Conservation (phyloP, 37 sponge, comb jelly and placozoan species). For the Aplysina aerophoba region DNA sequence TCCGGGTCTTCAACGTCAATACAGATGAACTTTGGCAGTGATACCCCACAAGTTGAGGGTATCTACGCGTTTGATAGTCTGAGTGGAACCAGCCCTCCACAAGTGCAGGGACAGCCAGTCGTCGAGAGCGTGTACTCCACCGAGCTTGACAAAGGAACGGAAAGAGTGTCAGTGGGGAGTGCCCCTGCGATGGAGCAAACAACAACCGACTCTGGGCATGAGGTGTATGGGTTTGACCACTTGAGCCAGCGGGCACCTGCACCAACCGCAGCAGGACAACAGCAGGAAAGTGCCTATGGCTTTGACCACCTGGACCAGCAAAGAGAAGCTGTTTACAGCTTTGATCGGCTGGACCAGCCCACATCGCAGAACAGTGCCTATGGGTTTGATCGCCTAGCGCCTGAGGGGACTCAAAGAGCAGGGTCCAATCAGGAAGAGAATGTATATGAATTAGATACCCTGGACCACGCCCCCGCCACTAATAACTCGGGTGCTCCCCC, state of each 20-base stretch:
- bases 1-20: neutral
- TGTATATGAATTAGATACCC: neutral
- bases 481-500: neutral
- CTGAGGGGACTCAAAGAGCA: too few species aligned
- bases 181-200: neutral
- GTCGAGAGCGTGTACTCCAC: slow-evolving; percentile 9
- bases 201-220: neutral
- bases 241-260: neutral
- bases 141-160: neutral
- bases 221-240: neutral
- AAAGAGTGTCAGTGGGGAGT: neutral
- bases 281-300: slow-evolving; percentile 1
- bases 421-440: neutral
- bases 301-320: slow-evolving; percentile 12
- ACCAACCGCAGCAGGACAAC: neutral
- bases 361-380: neutral
- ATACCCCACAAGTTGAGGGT: neutral
- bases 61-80: too few species aligned
- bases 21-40: too few species aligned
- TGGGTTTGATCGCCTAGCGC: neutral
- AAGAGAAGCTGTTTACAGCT: too few species aligned
- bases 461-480: neutral
- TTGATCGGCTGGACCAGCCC: neutral
- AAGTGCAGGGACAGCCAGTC: neutral
- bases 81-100: too few species aligned